Evolutionary conservation across 2,888 invertebrate genomes (phyloP), one percentile per base, ranked within the genome.

Genomic region (Drosophila greeni): DNA sequence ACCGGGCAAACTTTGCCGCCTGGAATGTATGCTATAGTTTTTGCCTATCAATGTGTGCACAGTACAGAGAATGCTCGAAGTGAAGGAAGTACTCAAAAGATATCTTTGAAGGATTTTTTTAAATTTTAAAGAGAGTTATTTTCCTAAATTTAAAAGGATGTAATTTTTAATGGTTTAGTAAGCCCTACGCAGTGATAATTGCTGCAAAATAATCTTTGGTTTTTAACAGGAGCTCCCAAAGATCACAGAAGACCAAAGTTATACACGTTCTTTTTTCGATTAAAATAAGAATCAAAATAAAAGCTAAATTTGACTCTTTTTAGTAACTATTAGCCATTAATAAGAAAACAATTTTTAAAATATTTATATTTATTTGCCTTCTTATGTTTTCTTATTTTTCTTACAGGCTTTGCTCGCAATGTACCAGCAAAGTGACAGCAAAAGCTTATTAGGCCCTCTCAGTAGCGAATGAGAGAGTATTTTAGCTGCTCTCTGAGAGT

Each of bases 1-100:
- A 47, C 29, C 20, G 51, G 64, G 34, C 40, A 73, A 76, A 72
- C 52, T 72, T 80, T 76, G 59, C 61, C 29, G 67, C 40, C 68
- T 78, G 79, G 64, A 82, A 69, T 78, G 75, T 77, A 53, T 70
- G 78, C 72, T 72, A 61, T 59, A 76, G 72, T 80, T 83, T 77
- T 76, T 73, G 68, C 68, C 54, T 66, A 60, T 70, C 72, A 60
- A 26, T 56, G 54, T 62, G 39, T 62, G 52, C 51, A 59, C 45
- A 60, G 45, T 33, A 60, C 59, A 18, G 59, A 58, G 5, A 14
- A 23, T 5, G 9, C 31, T 24, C 3, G 16, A 5, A 23, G 3
- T 5, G 2, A 45, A 1, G 24, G 14, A 14, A 23, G 12, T 20
- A 31, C 0, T 3, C 1, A 9, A 14, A 12, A 26, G 5, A 8